Percentiles rank a stretch among this genome's conserved stretches.
Conservation (phyloP, 1,140 invertebrate species). For the Musca vetustissima region DNA sequence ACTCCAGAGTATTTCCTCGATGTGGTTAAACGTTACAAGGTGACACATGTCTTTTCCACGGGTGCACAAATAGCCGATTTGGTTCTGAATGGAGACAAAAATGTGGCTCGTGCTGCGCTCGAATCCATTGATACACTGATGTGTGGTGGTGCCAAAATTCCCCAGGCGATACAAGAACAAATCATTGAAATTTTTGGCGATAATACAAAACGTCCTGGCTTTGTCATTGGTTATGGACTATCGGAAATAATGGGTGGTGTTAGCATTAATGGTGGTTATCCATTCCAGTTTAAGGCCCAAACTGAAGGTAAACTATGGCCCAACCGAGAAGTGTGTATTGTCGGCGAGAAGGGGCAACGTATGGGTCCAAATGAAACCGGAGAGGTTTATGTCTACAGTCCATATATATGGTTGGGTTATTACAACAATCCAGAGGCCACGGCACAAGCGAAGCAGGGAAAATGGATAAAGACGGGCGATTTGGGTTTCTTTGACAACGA, state of each 20-base stretch:
- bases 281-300: slow-evolving; percentile 43
- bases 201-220: slow-evolving; percentile 30
- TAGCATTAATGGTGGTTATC: slow-evolving; percentile 42
- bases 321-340: slow-evolving; percentile 40
- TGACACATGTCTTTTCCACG: slow-evolving; percentile 41
- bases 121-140: slow-evolving; percentile 34
- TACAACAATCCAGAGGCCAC: slow-evolving; percentile 63
- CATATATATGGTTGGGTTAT: slow-evolving; percentile 61
- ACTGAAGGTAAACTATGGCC: slow-evolving; percentile 46
- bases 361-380: slow-evolving; percentile 55
- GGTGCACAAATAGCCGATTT: slow-evolving; percentile 42
- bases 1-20: slow-evolving; percentile 41
- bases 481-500: slow-evolving; percentile 69
- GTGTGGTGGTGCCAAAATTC: slow-evolving; percentile 45
- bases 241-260: slow-evolving; percentile 39
- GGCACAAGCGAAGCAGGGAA: slow-evolving; percentile 62
- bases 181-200: slow-evolving; percentile 37
- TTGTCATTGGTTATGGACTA: slow-evolving; percentile 41
- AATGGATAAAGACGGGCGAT: no score
- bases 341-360: slow-evolving; percentile 56
- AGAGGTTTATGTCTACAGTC: slow-evolving; percentile 61
- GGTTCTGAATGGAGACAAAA: background rate
- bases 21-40: slow-evolving; percentile 36
- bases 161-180: slow-evolving; percentile 32
- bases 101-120: slow-evolving; percentile 27